Percentiles rank a stretch among this genome's conserved stretches.
Conservation (phyloP, 2,113 vertebrate genomes). For the Carlito syrichta region DNA sequence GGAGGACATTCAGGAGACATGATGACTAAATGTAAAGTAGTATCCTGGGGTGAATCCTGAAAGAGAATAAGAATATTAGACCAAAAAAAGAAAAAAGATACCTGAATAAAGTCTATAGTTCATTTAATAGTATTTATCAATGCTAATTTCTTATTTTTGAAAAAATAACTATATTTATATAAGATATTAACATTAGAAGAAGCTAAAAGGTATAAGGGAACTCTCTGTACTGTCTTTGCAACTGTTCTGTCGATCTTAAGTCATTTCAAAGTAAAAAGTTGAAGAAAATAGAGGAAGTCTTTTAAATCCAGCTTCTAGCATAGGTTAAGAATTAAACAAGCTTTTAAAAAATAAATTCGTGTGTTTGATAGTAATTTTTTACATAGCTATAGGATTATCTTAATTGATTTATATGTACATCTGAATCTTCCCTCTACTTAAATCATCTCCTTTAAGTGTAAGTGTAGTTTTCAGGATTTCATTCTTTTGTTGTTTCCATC, state of each 20-base stretch:
- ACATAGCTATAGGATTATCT: neutral
- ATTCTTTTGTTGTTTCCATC: neutral
- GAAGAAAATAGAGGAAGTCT: neutral
- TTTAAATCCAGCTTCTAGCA: neutral
- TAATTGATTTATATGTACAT: neutral
- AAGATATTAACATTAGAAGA: neutral
- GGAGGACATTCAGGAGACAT: neutral
- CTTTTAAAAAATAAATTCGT: neutral
- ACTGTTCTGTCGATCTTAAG: neutral
- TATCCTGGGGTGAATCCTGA: neutral
- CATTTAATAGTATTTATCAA: neutral
- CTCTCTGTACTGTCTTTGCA: neutral
- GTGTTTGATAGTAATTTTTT: neutral
- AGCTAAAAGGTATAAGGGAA: neutral
- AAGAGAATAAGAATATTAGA: neutral
- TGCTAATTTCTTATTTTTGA: neutral
- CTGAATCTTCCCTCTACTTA: neutral
- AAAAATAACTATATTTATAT: neutral
- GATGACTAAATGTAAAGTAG: neutral
- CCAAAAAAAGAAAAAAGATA: neutral
- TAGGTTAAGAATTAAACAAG: neutral
- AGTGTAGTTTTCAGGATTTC: neutral
- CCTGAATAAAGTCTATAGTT: neutral
- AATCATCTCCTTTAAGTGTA: neutral
- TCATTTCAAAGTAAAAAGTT: neutral